phyloP scores from a whole-genome alignment of 2,113 vertebrate species.

The Condylura cristata region DNA sequence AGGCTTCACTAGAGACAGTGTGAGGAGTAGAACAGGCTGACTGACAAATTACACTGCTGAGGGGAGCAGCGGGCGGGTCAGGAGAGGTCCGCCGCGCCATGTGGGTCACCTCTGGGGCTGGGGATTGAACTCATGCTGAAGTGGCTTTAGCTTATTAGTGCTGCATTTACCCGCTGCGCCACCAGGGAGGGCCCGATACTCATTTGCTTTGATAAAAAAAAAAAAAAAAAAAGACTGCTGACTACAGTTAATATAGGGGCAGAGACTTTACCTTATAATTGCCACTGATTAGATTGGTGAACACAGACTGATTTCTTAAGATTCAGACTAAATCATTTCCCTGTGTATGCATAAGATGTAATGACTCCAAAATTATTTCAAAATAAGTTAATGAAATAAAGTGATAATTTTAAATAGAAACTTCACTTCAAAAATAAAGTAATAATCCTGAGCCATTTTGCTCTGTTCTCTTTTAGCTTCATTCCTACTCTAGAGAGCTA shows the following conservation, averaged over 20 bases:
- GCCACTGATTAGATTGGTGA: neutral
- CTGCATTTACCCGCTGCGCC: too few relatives aligned
- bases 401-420: neutral
- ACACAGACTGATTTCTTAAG: neutral
- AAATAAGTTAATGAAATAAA: neutral
- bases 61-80: too few relatives aligned
- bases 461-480: neutral
- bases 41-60: too few relatives aligned
- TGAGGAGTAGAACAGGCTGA: too few relatives aligned
- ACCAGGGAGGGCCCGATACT: too few relatives aligned
- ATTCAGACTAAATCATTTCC: neutral
- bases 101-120: too few relatives aligned
- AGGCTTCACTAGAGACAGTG: too few relatives aligned
- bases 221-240: neutral
- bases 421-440: neutral
- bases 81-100: too few relatives aligned
- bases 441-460: neutral
- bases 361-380: constrained; percentile 2
- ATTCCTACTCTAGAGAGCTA: neutral
- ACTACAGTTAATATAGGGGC: neutral
- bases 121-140: too few relatives aligned
- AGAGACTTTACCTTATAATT: neutral
- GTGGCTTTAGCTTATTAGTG: too few relatives aligned
- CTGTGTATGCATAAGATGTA: neutral
- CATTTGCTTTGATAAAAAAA: too few relatives aligned